Percentiles rank a stretch among this genome's conserved stretches.
phyloP scores from a whole-genome alignment of 2,113 vertebrate species.

The Raphicerus campestris region DNA sequence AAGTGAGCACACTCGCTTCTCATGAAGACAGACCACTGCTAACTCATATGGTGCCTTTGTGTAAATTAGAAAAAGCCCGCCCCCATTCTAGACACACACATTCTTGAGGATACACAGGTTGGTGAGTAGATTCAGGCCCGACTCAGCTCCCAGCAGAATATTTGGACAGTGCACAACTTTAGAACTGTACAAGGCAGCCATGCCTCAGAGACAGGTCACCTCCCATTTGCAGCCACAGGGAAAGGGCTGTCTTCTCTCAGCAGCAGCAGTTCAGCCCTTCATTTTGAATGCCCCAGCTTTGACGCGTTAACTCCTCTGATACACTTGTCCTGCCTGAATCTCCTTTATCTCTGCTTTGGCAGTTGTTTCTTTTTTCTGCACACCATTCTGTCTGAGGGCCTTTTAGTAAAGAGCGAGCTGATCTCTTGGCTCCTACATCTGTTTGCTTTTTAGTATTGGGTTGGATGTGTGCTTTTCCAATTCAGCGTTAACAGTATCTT shows the following conservation, averaged over 20 bases:
- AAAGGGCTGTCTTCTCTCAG: neutral
- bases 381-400: neutral
- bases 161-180: neutral
- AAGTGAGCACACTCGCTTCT: neutral
- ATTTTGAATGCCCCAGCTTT: neutral
- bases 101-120: neutral
- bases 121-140: neutral
- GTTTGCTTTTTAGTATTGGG: neutral
- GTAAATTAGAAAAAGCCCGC: neutral
- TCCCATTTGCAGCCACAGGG: neutral
- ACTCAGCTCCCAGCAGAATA: neutral
- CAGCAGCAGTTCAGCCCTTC: neutral
- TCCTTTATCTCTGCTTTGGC: neutral
- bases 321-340: neutral
- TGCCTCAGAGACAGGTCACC: neutral
- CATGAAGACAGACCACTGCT: neutral
- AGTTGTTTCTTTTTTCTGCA: neutral
- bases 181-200: fast-evolving
- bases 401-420: neutral
- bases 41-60: neutral
- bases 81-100: neutral
- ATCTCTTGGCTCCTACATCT: neutral
- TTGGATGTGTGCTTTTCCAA: neutral
- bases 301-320: neutral
- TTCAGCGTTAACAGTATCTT: neutral